Evolutionary conservation across 2,888 invertebrate genomes (phyloP), one percentile per base, ranked within the genome.

Genomic region (Hirtodrosophila trivittata): DNA sequence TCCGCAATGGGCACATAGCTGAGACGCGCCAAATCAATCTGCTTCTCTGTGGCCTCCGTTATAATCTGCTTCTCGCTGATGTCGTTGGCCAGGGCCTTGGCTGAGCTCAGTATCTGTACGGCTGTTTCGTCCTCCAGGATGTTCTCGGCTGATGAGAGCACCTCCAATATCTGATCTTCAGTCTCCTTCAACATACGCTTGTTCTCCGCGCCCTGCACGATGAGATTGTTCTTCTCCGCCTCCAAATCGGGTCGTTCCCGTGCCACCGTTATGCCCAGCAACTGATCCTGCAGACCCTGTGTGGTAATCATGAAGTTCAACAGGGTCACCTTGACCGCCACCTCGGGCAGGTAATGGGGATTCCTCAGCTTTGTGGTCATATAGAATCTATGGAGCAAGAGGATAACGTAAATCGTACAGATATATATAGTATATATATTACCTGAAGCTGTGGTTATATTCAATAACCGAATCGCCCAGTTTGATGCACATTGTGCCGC

Each of bases 311-410:
- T 96, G 88, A 98, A 98, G 91, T 98, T 98, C 1, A 98, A 93
- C 14, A 98, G 89, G 0, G 97, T 96, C 4, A 96, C 95, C 89
- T 98, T 97, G 0, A 97, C 97, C 0, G 97, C 96, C 4, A 97
- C 94, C 91, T 98, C 98, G 0, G 98, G 98, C 51, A 97, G 90
- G 89, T 97, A 98, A 91, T 98, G 98, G 0, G 98, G 98, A 91
- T 98, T 98, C 14, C 97, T 92, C 39, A 97, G 91, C 89, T 97
- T 98, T 1, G 98, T 98, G 12, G 97, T 97, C 75, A 98, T 96
- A 89, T 97, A 98, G 66, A 98, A 93, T 80, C 97, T 95, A 28
- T 25, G 25, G 25, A 6, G 6, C 6, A n/a, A n/a, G n/a, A n/a
- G n/a, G n/a, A n/a, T n/a, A n/a, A n/a, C n/a, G 83, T 37, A 8